Base-by-base conservation (phyloP, 2,797 vertebrate species). In the Syndactyla subalaris region DNA sequence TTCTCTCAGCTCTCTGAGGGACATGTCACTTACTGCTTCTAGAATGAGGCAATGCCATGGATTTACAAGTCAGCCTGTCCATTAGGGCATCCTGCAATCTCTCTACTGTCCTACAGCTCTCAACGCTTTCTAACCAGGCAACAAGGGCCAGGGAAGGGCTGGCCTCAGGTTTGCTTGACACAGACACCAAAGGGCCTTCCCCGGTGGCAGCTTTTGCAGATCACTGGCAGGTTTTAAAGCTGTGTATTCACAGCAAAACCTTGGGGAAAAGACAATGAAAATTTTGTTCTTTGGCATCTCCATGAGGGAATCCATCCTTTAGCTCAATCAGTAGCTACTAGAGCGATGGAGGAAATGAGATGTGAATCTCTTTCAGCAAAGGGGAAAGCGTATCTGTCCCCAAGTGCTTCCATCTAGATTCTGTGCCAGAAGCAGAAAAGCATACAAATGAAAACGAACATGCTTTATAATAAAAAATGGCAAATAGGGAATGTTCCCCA, bases 191-290 rank as follows among this genome's bases (percentile, higher is more conserved):
- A 82, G 21, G n/a, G 29, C 36, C 63, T 73, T 94, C 83, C 85
- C 68, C 66, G 36, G 85, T 82, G 59, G 41, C 30, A 78, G 71
- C 68, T 89, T 91, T 41, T 80, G 91, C 71, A 78, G 46, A 73
- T 71, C 71, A 70, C 27, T 87, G 86, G 36, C 82, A 87, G 52
- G 67, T 92, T 95, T 97, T 84, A 72, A 92, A 91, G 41, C 54
- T 58, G n/a, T n/a, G 71, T 78, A 65, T 70, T 92, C 49, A 57
- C 61, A 82, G n/a, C 61, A 92, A 91, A 92, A 81, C 30, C 18
- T 91, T 59, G 49, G 74, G 38, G 67, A 84, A 88, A 79, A 82
- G 34, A 48, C 73, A 77, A 65, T 48, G 39, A 88, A 72, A 81
- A 71, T 63, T 75, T 75, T 74, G 38, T 78, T 51, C 41, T 89